Evolutionary conservation across 2,888 invertebrate species (phyloP), one percentile per base, ranked within the genome.

Genomic region (Aricia artaxerxes): DNA sequence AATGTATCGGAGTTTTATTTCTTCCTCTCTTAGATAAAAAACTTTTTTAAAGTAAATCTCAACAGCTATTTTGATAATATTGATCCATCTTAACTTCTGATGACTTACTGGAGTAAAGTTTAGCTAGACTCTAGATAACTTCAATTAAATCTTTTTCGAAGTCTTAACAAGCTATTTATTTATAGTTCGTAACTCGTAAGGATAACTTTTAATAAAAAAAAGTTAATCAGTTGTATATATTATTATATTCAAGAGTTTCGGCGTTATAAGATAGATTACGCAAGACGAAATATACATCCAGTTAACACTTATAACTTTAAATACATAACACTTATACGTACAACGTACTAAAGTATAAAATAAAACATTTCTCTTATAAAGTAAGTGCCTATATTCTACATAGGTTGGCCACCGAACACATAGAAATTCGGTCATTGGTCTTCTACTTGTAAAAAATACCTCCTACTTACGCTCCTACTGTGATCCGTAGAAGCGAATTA

Each of bases 221-320:
- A 61, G n/a, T 61, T 2, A 9, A 24, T 61, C 24, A 64, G 11
- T 64, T 64, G 64, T 64, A 64, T 31, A 64, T 75, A 75, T 75
- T 75, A 44, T 49, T 53, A 53, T 75, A 75, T 75, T 75, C 24
- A 75, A 44, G 75, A 75, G 6, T 75, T 40, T 31, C 64, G 49
- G 75, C 75, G 49, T 53, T 75, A 75, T 49, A 75, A 44, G 75
- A 24, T 49, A 87, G 83, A 84, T 85, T 11, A 31, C 11, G 24
- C 31, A 24, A 64, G 64, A 64, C 24, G 24, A 61, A 57, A 86
- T 84, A 86, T 72, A 81, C 79, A 73, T 73, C 80, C 80, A 86
- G 80, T 82, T 81, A 80, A 84, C 85, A 84, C 83, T 87, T 87
- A 89, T 89, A 84, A 89, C 88, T 88, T 87, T 85, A 85, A 81